phyloP scores from a whole-genome alignment of 2,113 vertebrate species.

The Puntigrus tetrazona region DNA sequence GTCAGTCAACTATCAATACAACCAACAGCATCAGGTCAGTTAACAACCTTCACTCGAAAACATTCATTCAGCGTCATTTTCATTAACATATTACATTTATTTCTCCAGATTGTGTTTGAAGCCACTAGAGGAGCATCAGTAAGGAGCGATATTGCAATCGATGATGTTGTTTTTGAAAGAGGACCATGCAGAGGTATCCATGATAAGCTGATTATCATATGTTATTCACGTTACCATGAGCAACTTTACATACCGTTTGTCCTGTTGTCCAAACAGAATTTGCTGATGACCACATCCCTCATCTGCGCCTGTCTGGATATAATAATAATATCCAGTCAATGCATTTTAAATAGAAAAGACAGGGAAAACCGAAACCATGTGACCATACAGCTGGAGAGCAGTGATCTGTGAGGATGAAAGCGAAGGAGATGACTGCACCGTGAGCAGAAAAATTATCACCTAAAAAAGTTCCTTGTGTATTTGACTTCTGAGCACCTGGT shows the following conservation, averaged over 20 bases:
- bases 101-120: conserved; percentile 86
- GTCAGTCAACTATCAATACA: conserved; percentile 80
- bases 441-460: background rate
- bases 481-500: background rate
- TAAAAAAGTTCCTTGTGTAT: background rate
- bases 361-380: background rate
- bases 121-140: conserved; percentile 84
- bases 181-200: conserved; percentile 84
- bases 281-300: background rate
- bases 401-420: background rate
- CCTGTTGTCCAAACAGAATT: conserved; percentile 2
- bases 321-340: conserved; percentile 14
- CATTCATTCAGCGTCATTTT: background rate
- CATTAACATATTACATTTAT: background rate
- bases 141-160: conserved; percentile 90
- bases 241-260: background rate
- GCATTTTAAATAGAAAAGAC: background rate
- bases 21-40: conserved; percentile 83
- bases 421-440: background rate
- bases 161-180: conserved; percentile 85
- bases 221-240: background rate
- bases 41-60: no score
- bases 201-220: background rate
- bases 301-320: background rate
- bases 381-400: background rate